A percentile compares a stretch with the other conserved stretches of the same genome.
Conservation (phyloP, 1,140 invertebrate species). For the Proctacanthus coquilletti region DNA sequence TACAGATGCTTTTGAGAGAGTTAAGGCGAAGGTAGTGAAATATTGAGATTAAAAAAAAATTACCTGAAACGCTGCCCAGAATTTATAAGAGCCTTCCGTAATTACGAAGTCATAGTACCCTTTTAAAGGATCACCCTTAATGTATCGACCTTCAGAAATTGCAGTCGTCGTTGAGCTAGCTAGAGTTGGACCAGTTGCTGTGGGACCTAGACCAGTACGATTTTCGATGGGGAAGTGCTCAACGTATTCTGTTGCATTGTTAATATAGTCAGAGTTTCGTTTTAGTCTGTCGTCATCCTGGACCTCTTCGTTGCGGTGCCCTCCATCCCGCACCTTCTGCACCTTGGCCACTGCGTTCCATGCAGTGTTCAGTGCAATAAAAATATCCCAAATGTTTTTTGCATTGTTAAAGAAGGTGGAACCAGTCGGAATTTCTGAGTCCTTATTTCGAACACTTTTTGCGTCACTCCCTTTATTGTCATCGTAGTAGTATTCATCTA, state of each 20-base stretch:
- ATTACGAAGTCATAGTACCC: conserved; percentile 72
- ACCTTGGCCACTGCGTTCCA: conserved; percentile 16
- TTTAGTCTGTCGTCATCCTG: too few species aligned
- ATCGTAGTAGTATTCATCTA: too few species aligned
- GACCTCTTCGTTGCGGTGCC: too few species aligned
- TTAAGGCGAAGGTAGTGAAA: too few species aligned
- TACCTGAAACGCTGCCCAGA: conserved; percentile 73
- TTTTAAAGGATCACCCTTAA: conserved; percentile 47
- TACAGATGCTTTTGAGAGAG: too few species aligned
- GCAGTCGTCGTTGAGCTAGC: conserved; percentile 8
- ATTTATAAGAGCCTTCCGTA: conserved; percentile 72
- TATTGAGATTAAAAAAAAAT: conserved; percentile 4
- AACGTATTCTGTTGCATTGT: too few species aligned
- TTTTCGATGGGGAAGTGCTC: too few species aligned
- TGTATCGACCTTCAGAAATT: conserved; percentile 26
- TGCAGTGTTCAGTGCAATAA: conserved; percentile 18
- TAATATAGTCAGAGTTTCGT: too few species aligned
- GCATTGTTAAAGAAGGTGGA: too few species aligned
- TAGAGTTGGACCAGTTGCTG: neutral
- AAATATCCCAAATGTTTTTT: conserved; percentile 25
- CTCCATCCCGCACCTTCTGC: conserved; percentile 15
- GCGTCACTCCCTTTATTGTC: too few species aligned
- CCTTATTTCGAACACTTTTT: too few species aligned
- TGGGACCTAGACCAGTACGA: neutral
- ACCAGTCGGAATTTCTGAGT: too few species aligned